phyloP scores from a whole-genome alignment of 2,113 vertebrate species.

The Plecotus auritus region DNA sequence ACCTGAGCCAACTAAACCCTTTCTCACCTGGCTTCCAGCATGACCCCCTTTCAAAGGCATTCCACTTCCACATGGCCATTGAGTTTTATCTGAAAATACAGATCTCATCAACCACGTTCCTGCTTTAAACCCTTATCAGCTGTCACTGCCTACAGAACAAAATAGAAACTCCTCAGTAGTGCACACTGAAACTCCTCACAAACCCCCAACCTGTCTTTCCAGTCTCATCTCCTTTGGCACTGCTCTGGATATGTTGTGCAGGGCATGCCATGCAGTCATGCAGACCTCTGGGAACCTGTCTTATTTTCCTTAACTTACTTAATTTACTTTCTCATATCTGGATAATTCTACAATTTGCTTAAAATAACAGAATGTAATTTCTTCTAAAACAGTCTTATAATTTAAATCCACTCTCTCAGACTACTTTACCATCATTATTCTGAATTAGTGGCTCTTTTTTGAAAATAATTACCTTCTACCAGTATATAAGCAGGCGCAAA shows the following conservation, averaged over 20 bases:
- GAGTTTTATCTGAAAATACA: background rate
- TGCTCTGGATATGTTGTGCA: background rate
- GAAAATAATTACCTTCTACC: slow-evolving; percentile 50
- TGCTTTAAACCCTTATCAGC: background rate
- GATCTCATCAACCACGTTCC: background rate
- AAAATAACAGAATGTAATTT: slow-evolving; percentile 57
- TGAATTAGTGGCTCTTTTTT: slow-evolving; percentile 44
- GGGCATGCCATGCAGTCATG: background rate
- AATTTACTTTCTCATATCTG: slow-evolving; percentile 24
- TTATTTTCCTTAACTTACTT: slow-evolving; percentile 26
- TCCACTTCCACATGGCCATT: background rate
- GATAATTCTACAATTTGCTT: slow-evolving; percentile 51
- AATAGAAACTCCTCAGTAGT: background rate
- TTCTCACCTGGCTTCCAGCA: background rate
- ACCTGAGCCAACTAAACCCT: background rate
- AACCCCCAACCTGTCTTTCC: background rate
- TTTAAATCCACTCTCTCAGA: slow-evolving; percentile 46
- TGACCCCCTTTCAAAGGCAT: background rate
- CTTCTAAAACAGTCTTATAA: slow-evolving; percentile 35
- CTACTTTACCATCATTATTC: slow-evolving; percentile 31
- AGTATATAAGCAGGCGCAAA: slow-evolving; percentile 6
- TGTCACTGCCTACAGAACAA: background rate
- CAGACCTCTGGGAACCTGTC: background rate
- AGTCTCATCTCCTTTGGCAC: background rate
- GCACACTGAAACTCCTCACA: background rate